Conservation (phyloP, 2,113 vertebrate species). For the Rhea pennata region DNA sequence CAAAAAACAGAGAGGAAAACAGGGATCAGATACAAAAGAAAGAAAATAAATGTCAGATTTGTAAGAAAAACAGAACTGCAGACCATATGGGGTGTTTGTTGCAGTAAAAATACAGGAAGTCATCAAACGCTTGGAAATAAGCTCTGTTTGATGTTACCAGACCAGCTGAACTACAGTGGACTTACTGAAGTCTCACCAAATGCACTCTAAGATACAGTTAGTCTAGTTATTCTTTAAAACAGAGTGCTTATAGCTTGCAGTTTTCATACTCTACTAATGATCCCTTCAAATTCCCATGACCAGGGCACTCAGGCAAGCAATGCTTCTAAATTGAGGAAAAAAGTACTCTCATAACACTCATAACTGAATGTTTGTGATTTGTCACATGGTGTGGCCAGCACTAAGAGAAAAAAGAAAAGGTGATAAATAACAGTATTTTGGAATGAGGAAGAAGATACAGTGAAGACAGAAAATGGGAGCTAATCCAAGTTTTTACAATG, state of each 20-base stretch:
- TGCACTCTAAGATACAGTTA: not conserved
- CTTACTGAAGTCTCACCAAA: not conserved
- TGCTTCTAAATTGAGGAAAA: not conserved
- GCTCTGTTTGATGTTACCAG: not conserved
- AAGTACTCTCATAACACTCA: not conserved
- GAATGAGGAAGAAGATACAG: not conserved
- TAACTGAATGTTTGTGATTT: not conserved
- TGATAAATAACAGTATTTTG: not conserved
- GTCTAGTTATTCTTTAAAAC: not conserved
- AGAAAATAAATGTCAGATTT: not conserved
- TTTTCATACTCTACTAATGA: not conserved
- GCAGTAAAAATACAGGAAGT: not conserved
- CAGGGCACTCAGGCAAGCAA: not conserved
- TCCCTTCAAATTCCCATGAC: not conserved
- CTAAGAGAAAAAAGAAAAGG: not conserved
- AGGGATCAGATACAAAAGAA: not conserved
- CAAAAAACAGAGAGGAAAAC: not conserved
- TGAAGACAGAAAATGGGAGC: not conserved
- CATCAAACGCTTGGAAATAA: not conserved
- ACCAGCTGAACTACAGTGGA: not conserved
- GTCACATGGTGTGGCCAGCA: not conserved
- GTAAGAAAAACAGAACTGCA: not conserved
- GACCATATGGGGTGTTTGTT: accelerated
- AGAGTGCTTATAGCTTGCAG: not conserved
- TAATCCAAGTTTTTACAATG: not conserved